Conservation (phyloP, 2,888 invertebrate species). For the Heliconius hortense region DNA sequence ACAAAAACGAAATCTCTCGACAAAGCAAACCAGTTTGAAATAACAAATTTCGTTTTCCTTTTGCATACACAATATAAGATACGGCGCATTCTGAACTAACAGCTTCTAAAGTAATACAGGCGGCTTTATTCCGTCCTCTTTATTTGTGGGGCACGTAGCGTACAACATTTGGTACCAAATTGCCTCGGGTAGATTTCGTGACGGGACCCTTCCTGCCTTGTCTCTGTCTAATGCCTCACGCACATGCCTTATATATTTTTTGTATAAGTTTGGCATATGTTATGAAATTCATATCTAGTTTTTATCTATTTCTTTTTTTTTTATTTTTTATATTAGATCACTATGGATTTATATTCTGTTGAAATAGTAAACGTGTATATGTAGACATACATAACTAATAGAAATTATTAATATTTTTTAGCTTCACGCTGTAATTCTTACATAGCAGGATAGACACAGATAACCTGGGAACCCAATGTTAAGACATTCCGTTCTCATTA, state of each 20-base stretch:
- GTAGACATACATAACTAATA: neutral
- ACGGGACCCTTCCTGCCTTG: slow-evolving; percentile 65
- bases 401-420: too few relatives aligned
- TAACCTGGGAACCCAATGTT: too few relatives aligned
- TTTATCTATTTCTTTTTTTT: neutral
- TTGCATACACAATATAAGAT: slow-evolving; percentile 42
- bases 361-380: neutral
- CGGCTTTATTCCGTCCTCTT: slow-evolving; percentile 72
- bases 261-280: slow-evolving; percentile 49
- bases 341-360: neutral
- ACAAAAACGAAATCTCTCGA: slow-evolving; percentile 20
- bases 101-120: slow-evolving; percentile 65
- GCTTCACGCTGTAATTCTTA: too few relatives aligned
- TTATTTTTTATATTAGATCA: neutral
- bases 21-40: slow-evolving; percentile 37
- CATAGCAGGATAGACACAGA: too few relatives aligned
- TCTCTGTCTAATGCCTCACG: slow-evolving; percentile 68
- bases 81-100: slow-evolving; percentile 53
- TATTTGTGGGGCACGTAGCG: slow-evolving; percentile 78
- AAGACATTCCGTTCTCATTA: too few relatives aligned
- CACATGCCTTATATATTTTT: slow-evolving; percentile 67
- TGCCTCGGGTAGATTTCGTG: slow-evolving; percentile 77
- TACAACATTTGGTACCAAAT: slow-evolving; percentile 80
- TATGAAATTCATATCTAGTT: slow-evolving; percentile 30
- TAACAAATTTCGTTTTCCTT: slow-evolving; percentile 40